phyloP scores from a whole-genome alignment of 2,113 vertebrate genomes.

The Nanorana parkeri region DNA sequence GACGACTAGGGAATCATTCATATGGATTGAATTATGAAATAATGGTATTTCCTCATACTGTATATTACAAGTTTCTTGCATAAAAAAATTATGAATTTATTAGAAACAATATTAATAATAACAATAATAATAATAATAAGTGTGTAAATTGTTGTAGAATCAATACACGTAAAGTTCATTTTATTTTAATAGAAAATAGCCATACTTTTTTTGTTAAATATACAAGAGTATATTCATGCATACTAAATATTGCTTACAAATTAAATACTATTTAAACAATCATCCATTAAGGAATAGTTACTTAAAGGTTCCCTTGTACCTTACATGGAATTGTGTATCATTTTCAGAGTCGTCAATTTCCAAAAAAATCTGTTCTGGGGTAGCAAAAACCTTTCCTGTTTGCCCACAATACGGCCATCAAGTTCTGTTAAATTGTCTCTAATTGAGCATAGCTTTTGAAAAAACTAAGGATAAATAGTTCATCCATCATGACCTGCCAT shows the following conservation, averaged over 20 bases:
- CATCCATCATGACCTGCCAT: slow-evolving; percentile 52
- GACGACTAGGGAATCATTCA: background rate
- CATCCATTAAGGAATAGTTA: background rate
- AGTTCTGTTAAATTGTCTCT: slow-evolving; percentile 31
- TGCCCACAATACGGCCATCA: slow-evolving; percentile 28
- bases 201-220: background rate
- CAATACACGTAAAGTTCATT: background rate
- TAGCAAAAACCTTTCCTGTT: slow-evolving; percentile 26
- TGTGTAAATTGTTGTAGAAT: background rate
- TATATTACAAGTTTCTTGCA: background rate
- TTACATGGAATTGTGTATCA: background rate
- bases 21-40: background rate
- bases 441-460: slow-evolving; percentile 50
- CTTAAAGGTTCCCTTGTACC: background rate
- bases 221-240: background rate
- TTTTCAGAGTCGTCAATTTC: slow-evolving; percentile 4
- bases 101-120: too few species aligned
- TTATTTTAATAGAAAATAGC: background rate
- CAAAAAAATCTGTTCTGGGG: slow-evolving; percentile 24
- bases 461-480: slow-evolving; percentile 50
- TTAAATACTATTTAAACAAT: background rate
- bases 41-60: background rate
- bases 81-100: background rate
- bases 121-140: too few species aligned
- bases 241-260: background rate